Base-by-base conservation (phyloP, 2,113 vertebrate genomes). In the Caretta caretta region DNA sequence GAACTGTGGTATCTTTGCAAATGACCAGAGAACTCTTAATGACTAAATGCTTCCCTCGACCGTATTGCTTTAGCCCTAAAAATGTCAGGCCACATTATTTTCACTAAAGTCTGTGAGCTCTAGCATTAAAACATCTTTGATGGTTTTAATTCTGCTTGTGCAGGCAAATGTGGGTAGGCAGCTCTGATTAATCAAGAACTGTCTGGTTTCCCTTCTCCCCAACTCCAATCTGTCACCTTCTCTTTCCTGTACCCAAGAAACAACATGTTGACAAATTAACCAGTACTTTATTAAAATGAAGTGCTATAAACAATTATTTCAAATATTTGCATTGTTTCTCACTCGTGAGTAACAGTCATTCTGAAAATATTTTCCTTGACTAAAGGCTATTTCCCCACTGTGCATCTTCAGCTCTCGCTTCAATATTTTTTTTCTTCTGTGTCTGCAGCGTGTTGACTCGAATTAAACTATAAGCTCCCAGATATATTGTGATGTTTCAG, bases 21-120 rank as follows among this genome's bases (percentile, higher is more conserved):
- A 95, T 96, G 92, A 91, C 96, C 94, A 79, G 31, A 75, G 90
- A 89, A 81, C 16, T 93, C 80, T 17, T 38, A 83, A 27, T 84
- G 90, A 90, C 76, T 90, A 90, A 95, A 56, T 50, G 81, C 76
- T 14, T 78, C 88, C 80, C 35, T 80, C 88, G 35, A 87, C 78
- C 29, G 38, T 92, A 22, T 81, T 88, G 35, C 92, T 96, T 97
- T 83, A 97, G 94, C 93, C 94, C 93, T 92, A 46, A 69, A 85
- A 75, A 92, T 49, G 51, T 94, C 94, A 83, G n/a, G 69, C 59
- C 51, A 1, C 84, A 56, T 97, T 96, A 88, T 89, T 96, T 96
- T 93, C 88, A 92, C 50, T 1, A 0, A 48, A 84, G 50, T 85
- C 57, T 50, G 75, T 90, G 93, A 95, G 81, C 92, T 96, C 83